Percentiles rank a stretch among this genome's conserved stretches.
These are phyloP conservation scores for Nephrotoma guestfalica DNA, from an alignment of 2,888 invertebrate species.

Conservation along the genomic window DNA sequence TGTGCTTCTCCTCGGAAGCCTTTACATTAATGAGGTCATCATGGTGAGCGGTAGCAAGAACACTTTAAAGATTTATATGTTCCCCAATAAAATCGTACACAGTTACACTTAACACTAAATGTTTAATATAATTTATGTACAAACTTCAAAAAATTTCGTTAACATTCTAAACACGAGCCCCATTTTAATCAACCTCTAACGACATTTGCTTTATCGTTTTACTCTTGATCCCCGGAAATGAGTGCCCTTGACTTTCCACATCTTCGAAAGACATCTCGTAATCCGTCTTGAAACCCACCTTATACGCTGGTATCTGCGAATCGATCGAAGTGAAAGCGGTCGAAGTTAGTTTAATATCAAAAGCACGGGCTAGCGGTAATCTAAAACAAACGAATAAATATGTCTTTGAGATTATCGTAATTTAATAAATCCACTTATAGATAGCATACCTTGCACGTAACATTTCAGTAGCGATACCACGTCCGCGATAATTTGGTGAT, in stretches of 20 bases:
- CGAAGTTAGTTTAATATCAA: conserved; percentile 3
- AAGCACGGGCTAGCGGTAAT: conserved; percentile 1
- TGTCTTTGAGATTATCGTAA: not conserved
- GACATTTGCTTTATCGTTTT: not conserved
- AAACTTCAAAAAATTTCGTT: not conserved
- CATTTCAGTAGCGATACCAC: conserved; percentile 8
- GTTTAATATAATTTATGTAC: not conserved
- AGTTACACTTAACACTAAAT: not conserved
- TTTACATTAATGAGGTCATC: no score
- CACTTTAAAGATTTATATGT: not conserved
- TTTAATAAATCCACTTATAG: not conserved
- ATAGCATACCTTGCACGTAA: not conserved
- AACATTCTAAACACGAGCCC: not conserved
- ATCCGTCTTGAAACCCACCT: conserved; percentile 6
- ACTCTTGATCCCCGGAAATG: not conserved
- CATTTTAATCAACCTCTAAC: not conserved
- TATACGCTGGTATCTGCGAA: conserved; percentile 5
- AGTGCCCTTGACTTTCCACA: not conserved
- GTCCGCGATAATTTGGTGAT: not conserved
- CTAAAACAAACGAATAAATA: not conserved
- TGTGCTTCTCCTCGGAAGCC: no score
- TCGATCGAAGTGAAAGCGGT: conserved; percentile 5
- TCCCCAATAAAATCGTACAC: not conserved
- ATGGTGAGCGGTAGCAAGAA: no score
- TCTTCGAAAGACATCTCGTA: conserved; percentile 2